These are phyloP conservation scores for Ochropacha duplaris DNA, from an alignment of 2,888 invertebrate species.

Conservation along the genomic window DNA sequence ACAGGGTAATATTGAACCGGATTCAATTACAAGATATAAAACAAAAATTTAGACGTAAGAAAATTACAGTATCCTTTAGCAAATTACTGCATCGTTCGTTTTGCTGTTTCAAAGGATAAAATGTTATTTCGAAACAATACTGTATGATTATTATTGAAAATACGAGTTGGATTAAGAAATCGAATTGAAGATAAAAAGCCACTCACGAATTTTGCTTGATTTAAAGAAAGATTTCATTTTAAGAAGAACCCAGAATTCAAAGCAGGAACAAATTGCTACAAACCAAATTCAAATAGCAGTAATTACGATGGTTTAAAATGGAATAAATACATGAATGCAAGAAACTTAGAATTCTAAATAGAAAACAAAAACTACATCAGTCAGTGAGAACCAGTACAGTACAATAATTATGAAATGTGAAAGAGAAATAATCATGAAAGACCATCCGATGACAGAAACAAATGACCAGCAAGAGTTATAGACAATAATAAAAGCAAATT, in stretches of 20 bases:
- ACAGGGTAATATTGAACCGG: not conserved
- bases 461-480: not conserved
- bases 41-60: not conserved
- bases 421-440: not conserved
- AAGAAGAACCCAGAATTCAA: no score
- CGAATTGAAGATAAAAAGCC: no score
- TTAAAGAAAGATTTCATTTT: no score
- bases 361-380: not conserved
- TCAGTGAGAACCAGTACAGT: not conserved
- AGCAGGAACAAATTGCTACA: no score
- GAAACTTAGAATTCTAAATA: no score
- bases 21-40: not conserved
- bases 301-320: no score
- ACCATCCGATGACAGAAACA: not conserved
- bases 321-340: no score
- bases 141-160: no score
- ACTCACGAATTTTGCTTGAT: no score
- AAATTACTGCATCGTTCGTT: not conserved
- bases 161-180: no score
- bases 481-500: slow-evolving; percentile 17
- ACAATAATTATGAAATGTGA: not conserved
- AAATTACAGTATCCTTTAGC: not conserved
- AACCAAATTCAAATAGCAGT: no score
- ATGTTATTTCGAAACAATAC: not conserved
- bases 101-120: not conserved